Conservation (phyloP, 2,888 invertebrate species). For the Malthinus flaveolus region DNA sequence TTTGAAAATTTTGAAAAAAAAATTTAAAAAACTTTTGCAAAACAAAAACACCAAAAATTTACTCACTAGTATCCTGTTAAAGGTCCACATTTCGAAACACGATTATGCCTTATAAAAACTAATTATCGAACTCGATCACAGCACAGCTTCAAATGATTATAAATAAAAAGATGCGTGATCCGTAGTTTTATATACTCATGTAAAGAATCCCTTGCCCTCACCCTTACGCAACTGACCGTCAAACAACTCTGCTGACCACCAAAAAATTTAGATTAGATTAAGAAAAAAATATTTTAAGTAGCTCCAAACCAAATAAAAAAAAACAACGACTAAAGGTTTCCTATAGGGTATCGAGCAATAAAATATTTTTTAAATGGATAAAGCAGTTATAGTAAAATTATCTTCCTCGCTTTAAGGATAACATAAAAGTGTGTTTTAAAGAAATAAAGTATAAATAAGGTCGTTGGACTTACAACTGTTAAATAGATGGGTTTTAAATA, state of each 20-base stretch:
- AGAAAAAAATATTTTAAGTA: constrained; percentile 25
- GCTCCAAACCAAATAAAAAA: constrained; percentile 16
- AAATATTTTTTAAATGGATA: constrained; percentile 1
- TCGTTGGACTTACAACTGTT: too few relatives aligned
- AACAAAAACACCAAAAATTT: constrained; percentile 27
- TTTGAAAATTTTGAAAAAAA: constrained; percentile 9
- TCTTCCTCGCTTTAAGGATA: too few relatives aligned
- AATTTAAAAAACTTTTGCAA: constrained; percentile 26
- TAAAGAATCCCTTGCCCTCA: constrained; percentile 24
- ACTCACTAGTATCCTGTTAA: constrained; percentile 23
- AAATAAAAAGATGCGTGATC: constrained; percentile 13
- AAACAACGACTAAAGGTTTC: not conserved
- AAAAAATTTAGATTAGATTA: constrained; percentile 23
- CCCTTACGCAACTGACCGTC: constrained; percentile 24
- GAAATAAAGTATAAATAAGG: too few relatives aligned
- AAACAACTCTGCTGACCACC: constrained; percentile 13
- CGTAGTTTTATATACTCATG: constrained; percentile 21
- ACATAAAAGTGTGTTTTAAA: too few relatives aligned
- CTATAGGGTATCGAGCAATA: not conserved
- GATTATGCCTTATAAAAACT: not conserved
- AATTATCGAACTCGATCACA: not conserved
- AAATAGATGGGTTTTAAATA: too few relatives aligned
- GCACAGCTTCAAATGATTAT: constrained; percentile 35
- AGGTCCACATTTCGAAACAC: constrained; percentile 14
- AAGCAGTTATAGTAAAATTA: too few relatives aligned